Evolutionary conservation across 1,140 invertebrate species (phyloP).

Genomic region (Eufriesea mexicana): DNA sequence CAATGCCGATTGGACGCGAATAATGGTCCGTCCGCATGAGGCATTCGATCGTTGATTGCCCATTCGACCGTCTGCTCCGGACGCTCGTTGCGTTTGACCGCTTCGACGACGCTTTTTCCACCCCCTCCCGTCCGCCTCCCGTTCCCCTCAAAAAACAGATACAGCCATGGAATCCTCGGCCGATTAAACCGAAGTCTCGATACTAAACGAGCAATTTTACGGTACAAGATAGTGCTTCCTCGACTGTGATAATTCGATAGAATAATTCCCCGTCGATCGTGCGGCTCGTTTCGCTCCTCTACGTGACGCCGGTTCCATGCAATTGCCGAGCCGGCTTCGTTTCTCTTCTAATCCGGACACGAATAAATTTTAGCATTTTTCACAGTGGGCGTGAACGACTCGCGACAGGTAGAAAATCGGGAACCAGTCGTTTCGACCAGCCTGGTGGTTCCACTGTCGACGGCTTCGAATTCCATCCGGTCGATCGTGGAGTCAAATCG

Average conservation of each 20-base stretch:
- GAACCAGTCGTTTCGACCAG: too few relatives aligned
- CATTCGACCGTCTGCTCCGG: constrained; percentile 71
- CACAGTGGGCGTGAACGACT: too few relatives aligned
- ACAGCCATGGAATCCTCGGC: constrained; percentile 46
- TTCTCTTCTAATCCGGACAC: background rate
- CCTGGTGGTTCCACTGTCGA: too few relatives aligned
- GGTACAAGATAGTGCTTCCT: constrained; percentile 38
- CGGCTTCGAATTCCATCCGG: too few relatives aligned
- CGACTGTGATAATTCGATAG: constrained; percentile 50
- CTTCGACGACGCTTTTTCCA: constrained; percentile 58
- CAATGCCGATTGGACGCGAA: constrained; percentile 75
- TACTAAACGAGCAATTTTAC: constrained; percentile 55
- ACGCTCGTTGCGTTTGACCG: constrained; percentile 68
- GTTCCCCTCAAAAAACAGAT: constrained; percentile 44
- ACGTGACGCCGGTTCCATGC: constrained; percentile 3
- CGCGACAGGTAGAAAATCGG: too few relatives aligned
- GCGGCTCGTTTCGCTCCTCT: background rate
- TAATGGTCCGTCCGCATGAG: constrained; percentile 73
- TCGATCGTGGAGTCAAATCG: too few relatives aligned
- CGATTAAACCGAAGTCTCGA: constrained; percentile 54
- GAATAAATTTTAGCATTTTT: too few relatives aligned
- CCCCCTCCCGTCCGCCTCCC: background rate
- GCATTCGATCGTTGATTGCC: constrained; percentile 74
- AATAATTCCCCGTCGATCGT: constrained; percentile 20
- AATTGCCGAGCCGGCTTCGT: background rate